Percentiles rank a stretch among this genome's conserved stretches.
phyloP scores from a whole-genome alignment of 2,113 vertebrate genomes.

The Microcebus griseorufus region DNA sequence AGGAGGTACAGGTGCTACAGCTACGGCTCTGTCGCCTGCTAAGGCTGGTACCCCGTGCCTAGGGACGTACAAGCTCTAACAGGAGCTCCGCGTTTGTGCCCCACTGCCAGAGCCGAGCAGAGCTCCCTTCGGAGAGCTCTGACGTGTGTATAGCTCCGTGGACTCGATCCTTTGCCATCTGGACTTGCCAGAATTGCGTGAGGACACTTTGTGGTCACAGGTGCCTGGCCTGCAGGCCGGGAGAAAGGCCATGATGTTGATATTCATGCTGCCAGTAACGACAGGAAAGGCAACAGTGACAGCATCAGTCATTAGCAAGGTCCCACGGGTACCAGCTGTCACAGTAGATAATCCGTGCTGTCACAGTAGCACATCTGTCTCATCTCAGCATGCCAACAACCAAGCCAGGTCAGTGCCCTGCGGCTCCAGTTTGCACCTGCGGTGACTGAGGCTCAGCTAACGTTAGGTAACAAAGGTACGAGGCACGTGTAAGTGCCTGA shows the following conservation, averaged over 20 bases:
- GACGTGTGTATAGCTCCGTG: fast-evolving
- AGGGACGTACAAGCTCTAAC: fast-evolving
- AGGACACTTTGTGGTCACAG: not conserved
- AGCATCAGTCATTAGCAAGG: fast-evolving
- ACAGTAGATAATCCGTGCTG: no score
- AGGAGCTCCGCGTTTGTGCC: fast-evolving
- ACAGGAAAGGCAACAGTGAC: not conserved
- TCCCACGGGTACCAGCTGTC: not conserved
- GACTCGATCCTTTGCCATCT: not conserved
- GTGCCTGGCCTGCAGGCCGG: not conserved
- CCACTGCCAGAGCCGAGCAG: not conserved
- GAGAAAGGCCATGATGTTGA: not conserved
- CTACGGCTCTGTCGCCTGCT: not conserved
- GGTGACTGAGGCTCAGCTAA: not conserved
- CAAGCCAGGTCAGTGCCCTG: fast-evolving
- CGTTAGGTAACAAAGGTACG: not conserved
- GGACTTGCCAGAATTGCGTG: not conserved
- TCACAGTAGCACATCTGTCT: fast-evolving
- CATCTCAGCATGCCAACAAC: fast-evolving
- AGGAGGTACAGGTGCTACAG: fast-evolving
- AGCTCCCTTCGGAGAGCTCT: not conserved
- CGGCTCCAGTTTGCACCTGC: not conserved
- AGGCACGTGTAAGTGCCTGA: not conserved
- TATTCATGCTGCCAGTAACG: not conserved
- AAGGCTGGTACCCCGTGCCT: fast-evolving